These are phyloP conservation scores for Halichoerus grypus DNA, from an alignment of 2,113 vertebrate species.

Conservation along the genomic window DNA sequence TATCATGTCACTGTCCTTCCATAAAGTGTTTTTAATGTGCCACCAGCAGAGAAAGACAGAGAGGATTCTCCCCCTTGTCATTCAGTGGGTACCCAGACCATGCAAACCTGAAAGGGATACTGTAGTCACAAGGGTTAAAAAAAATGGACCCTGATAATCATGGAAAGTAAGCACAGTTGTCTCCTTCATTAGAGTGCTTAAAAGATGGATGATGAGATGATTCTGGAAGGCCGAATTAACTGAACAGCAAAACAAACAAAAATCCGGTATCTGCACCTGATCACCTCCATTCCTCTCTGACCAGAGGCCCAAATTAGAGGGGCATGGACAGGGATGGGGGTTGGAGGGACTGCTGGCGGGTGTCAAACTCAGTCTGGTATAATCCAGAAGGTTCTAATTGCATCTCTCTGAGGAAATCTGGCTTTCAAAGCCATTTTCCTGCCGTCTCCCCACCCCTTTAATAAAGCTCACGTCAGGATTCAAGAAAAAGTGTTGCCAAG, in stretches of 20 bases:
- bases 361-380: background rate
- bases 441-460: background rate
- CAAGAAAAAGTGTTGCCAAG: constrained; percentile 20
- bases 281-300: background rate
- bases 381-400: background rate
- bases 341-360: too few species aligned
- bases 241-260: background rate
- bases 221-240: constrained; percentile 7
- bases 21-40: background rate
- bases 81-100: background rate
- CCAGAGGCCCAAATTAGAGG: background rate
- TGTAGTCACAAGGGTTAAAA: background rate
- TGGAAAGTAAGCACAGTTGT: background rate
- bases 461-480: background rate
- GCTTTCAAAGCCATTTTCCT: background rate
- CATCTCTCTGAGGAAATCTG: constrained; percentile 19
- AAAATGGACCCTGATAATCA: background rate
- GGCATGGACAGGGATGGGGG: background rate
- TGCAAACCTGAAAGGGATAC: background rate
- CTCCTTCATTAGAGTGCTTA: background rate
- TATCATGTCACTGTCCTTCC: background rate
- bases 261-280: background rate
- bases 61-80: background rate
- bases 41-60: background rate
- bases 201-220: background rate